A percentile compares a stretch with the other conserved stretches of the same genome.
These are phyloP conservation scores for Lagopus muta DNA, from an alignment of 2,113 vertebrate species.

Conservation along the genomic window DNA sequence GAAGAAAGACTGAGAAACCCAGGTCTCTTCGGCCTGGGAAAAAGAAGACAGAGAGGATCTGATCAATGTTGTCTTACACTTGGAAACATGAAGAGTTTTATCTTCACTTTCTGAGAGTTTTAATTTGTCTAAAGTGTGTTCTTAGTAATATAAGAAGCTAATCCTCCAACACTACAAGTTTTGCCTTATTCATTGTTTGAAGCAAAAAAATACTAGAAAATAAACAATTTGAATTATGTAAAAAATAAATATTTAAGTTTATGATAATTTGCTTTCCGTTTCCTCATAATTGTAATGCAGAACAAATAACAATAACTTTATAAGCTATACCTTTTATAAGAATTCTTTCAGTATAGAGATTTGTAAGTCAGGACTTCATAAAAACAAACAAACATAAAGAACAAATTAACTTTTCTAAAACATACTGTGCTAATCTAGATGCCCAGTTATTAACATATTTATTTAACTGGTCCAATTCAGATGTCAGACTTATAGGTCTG, in stretches of 20 bases:
- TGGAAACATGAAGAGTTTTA: background rate
- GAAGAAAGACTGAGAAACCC: too few species aligned
- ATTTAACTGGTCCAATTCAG: background rate
- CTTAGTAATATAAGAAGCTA: background rate
- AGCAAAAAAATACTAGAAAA: background rate
- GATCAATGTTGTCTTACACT: background rate
- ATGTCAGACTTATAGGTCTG: background rate
- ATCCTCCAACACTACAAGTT: background rate
- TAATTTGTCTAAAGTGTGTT: background rate
- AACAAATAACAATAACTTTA: background rate
- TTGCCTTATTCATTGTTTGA: background rate
- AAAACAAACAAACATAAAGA: background rate
- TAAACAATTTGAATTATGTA: background rate
- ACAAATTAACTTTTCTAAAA: background rate
- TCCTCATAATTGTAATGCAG: background rate
- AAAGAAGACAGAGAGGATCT: too few species aligned
- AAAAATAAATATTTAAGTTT: background rate
- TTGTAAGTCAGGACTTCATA: background rate
- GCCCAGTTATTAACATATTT: background rate
- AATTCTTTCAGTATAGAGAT: background rate
- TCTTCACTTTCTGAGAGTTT: background rate
- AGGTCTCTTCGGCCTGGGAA: too few species aligned
- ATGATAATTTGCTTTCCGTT: background rate
- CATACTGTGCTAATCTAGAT: background rate
- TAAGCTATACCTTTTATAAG: background rate